Conservation (phyloP, 2,888 invertebrate genomes). For the Drosophila anceps region DNA sequence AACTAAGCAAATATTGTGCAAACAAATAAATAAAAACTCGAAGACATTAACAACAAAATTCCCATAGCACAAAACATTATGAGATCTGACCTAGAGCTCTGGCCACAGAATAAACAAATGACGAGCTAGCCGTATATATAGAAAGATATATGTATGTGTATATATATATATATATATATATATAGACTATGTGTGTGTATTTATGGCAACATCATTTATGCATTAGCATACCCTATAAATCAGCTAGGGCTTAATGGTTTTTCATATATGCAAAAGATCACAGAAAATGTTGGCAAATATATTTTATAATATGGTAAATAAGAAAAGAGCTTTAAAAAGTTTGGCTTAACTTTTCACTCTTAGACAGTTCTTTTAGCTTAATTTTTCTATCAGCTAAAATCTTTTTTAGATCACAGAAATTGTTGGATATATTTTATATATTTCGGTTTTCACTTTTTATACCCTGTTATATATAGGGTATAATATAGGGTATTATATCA, state of each 20-base stretch:
- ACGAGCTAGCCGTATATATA: conserved; percentile 12
- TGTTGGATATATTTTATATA: too few species aligned
- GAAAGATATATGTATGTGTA: conserved; percentile 4
- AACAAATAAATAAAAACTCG: conserved; percentile 36
- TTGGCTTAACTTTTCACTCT: not conserved
- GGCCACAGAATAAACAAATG: conserved; percentile 47
- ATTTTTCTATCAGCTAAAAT: not conserved
- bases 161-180: not conserved
- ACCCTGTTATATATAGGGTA: too few species aligned
- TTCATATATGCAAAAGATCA: not conserved
- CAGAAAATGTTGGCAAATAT: not conserved
- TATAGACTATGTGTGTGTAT: not conserved
- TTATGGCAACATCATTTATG: conserved; percentile 35
- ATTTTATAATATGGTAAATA: too few species aligned
- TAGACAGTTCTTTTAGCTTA: not conserved
- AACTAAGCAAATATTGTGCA: conserved; percentile 48
- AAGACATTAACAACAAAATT: conserved; percentile 41
- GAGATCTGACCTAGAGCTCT: conserved; percentile 66
- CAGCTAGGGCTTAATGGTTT: not conserved
- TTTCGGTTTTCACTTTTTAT: too few species aligned
- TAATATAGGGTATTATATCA: too few species aligned
- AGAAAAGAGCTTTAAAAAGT: not conserved
- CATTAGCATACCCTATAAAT: conserved; percentile 47
- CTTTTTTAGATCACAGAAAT: conserved; percentile 20
- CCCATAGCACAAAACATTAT: conserved; percentile 32